Conservation (phyloP, 1,140 invertebrate species). For the Euglossa dilemma region DNA sequence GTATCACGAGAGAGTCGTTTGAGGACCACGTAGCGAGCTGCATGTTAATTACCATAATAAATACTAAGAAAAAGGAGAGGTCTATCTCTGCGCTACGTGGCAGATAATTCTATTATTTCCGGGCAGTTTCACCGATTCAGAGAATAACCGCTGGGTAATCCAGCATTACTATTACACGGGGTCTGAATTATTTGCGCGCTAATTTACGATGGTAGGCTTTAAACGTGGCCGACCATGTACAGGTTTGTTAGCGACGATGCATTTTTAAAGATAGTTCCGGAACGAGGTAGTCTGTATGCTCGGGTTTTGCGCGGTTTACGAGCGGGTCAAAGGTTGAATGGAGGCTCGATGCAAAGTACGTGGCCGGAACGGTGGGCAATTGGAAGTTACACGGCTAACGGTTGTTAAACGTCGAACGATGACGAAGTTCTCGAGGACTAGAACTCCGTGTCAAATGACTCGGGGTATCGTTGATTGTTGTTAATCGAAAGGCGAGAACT, state of each 20-base stretch:
- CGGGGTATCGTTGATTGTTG: neutral
- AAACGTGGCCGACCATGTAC: neutral
- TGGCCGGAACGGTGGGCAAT: neutral
- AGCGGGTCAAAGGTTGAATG: neutral
- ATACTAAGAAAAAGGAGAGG: too few relatives aligned
- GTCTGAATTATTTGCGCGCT: neutral
- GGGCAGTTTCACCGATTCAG: too few relatives aligned
- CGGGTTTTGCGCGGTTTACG: neutral
- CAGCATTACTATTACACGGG: neutral
- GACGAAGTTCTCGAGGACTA: neutral
- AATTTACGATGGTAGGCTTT: neutral
- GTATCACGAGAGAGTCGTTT: too few relatives aligned
- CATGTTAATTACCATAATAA: too few relatives aligned
- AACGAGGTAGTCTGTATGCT: neutral
- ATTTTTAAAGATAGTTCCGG: neutral
- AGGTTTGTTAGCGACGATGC: neutral
- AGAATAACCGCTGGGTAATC: too few relatives aligned
- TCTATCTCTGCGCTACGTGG: too few relatives aligned
- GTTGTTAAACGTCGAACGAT: neutral
- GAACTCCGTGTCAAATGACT: neutral
- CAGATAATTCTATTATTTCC: too few relatives aligned
- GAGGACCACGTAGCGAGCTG: too few relatives aligned
- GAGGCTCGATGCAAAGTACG: neutral
- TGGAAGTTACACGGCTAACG: constrained; percentile 2
- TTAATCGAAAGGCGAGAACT: neutral